phyloP scores from a whole-genome alignment of 2,113 vertebrate species.

The Hemiscyllium ocellatum region DNA sequence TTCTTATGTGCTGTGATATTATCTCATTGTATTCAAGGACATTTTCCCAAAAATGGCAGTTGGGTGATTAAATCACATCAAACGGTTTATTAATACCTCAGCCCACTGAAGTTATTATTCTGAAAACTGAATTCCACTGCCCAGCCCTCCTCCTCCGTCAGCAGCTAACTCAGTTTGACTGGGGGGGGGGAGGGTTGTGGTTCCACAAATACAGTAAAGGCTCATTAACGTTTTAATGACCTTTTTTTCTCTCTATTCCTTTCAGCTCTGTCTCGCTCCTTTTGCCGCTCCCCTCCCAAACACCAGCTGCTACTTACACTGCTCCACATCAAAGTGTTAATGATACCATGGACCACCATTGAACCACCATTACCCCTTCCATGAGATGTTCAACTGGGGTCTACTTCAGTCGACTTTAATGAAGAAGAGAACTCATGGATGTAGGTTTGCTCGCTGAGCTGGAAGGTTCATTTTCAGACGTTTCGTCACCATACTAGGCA shows the following conservation, averaged over 20 bases:
- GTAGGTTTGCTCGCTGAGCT: too few relatives aligned
- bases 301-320: neutral
- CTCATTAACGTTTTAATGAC: neutral
- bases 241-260: neutral
- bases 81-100: neutral
- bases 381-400: neutral
- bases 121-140: neutral
- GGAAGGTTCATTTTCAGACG: too few relatives aligned
- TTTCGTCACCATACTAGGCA: too few relatives aligned
- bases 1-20: neutral
- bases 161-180: neutral
- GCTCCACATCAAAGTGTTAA: neutral
- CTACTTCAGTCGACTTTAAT: neutral
- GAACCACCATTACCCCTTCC: neutral
- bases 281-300: neutral
- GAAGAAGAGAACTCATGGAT: too few relatives aligned
- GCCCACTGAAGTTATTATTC: neutral
- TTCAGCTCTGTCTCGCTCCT: neutral
- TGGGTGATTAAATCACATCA: neutral
- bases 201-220: neutral
- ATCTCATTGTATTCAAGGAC: neutral
- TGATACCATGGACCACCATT: neutral
- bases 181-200: too few relatives aligned
- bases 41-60: slow-evolving; percentile 35
- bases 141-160: neutral